Conservation (phyloP, 2,113 vertebrate genomes). For the Lophius piscatorius region DNA sequence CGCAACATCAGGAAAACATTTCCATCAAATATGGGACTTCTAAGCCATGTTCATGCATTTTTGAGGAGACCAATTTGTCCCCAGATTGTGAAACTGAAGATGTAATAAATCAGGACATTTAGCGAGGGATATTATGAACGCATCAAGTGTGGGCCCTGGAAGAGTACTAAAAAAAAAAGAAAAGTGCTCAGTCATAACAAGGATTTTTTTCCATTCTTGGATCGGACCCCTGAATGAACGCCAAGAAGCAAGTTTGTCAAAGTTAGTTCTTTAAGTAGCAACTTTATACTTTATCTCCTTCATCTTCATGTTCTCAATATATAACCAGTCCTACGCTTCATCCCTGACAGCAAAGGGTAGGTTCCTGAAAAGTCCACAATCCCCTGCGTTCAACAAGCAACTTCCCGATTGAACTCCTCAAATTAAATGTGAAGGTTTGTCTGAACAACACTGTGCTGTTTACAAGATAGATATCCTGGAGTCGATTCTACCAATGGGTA, state of each 20-base stretch:
- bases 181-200: slow-evolving; percentile 47
- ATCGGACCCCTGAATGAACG: slow-evolving; percentile 31
- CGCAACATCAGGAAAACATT: slow-evolving; percentile 74
- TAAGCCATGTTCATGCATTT: slow-evolving; percentile 64
- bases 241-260: slow-evolving; percentile 53
- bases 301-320: background rate
- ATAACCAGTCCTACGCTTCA: too few relatives aligned
- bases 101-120: slow-evolving; percentile 72
- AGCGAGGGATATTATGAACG: slow-evolving; percentile 49
- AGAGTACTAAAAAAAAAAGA: slow-evolving; percentile 51
- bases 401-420: too few relatives aligned
- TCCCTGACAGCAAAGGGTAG: too few relatives aligned
- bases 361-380: too few relatives aligned
- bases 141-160: slow-evolving; percentile 65
- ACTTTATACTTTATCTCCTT: slow-evolving; percentile 14
- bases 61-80: slow-evolving; percentile 74
- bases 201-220: slow-evolving; percentile 50
- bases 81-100: slow-evolving; percentile 74
- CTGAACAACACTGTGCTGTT: too few relatives aligned
- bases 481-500: too few relatives aligned
- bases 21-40: slow-evolving; percentile 52
- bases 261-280: too few relatives aligned
- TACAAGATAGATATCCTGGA: too few relatives aligned
- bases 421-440: too few relatives aligned
- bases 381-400: too few relatives aligned